Conservation (phyloP, 1,140 invertebrate genomes). For the Bacillus rossius region DNA sequence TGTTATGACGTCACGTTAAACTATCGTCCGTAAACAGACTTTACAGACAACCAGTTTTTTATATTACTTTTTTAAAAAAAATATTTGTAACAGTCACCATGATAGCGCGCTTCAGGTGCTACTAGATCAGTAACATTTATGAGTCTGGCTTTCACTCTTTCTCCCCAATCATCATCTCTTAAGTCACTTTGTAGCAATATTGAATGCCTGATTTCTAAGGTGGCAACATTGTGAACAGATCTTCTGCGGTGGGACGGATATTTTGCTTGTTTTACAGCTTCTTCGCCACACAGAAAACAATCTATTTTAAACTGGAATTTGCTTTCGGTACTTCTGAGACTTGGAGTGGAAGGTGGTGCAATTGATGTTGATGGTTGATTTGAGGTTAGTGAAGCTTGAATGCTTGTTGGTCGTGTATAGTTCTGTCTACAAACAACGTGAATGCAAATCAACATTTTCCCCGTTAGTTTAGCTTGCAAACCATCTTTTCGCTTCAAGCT, state of each 20-base stretch:
- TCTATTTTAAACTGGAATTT: slow-evolving; percentile 1
- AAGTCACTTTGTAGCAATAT: slow-evolving; percentile 4
- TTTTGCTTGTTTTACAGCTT: neutral
- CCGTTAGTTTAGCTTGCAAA: too few species aligned
- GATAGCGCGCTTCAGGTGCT: neutral
- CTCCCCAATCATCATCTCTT: slow-evolving; percentile 3
- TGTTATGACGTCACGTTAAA: too few species aligned
- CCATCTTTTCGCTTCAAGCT: too few species aligned
- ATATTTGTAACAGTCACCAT: slow-evolving; percentile 1
- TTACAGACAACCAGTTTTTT: too few species aligned
- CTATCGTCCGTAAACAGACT: too few species aligned
- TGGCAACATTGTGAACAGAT: neutral
- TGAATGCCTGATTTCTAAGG: neutral
- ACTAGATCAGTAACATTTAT: slow-evolving; percentile 7
- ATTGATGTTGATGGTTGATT: too few species aligned
- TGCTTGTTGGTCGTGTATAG: too few species aligned
- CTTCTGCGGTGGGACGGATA: too few species aligned
- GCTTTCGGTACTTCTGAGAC: slow-evolving; percentile 5
- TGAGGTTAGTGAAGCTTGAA: too few species aligned
- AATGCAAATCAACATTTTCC: too few species aligned
- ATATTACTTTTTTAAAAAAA: slow-evolving; percentile 1
- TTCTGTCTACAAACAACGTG: too few species aligned
- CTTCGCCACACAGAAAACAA: slow-evolving; percentile 8
- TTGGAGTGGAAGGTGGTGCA: neutral
- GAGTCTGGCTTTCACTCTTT: slow-evolving; percentile 6